Evolutionary conservation across 2,113 vertebrate genomes (phyloP), one percentile per base, ranked within the genome.

Genomic region (Cyanocitta stelleri): DNA sequence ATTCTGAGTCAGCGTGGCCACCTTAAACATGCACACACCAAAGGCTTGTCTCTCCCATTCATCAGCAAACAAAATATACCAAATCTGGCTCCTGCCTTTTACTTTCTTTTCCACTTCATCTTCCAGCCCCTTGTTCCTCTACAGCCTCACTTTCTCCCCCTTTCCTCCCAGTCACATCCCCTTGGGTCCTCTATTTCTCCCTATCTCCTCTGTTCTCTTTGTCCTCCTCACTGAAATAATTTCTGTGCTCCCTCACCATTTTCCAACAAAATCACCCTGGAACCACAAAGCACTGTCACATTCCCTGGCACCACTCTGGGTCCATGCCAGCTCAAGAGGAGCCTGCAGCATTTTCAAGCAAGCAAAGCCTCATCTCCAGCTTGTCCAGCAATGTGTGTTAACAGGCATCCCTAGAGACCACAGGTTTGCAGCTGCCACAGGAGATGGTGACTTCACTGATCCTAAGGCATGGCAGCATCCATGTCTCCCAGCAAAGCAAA

Each of bases 351-450:
- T 61, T 51, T 55, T 13, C 43, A 37, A 69, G 54, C 35, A 52
- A 73, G 18, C 22, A 54, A 41, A 84, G 33, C 30, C 32, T 43
- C 14, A 51, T n/a, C 7, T 74, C 20, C 74, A 78, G 6, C 39
- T 85, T 48, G 11, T 2, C 14, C 46, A 64, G 3, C 51, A 3
- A 3, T 0, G 2, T 11, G 27, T 37, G 35, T 3, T 21, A 16
- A 4, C 26, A 71, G 49, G 7, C 2, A 5, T 5, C 20, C 61
- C 5, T 1, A 12, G 37, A 46, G 67, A 48, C 4, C 49, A 21
- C n/a, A 37, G 62, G 33, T 52, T 13, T 79, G 74, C 49, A 71
- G 2, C 2, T 10, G 32, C 3, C 56, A 52, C 48, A 51, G 51
- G 24, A 75, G 59, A 33, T 2, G 9, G n/a, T 6, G 51, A 32